Conservation (phyloP, 2,797 vertebrate species). For the Danio albolineatus region DNA sequence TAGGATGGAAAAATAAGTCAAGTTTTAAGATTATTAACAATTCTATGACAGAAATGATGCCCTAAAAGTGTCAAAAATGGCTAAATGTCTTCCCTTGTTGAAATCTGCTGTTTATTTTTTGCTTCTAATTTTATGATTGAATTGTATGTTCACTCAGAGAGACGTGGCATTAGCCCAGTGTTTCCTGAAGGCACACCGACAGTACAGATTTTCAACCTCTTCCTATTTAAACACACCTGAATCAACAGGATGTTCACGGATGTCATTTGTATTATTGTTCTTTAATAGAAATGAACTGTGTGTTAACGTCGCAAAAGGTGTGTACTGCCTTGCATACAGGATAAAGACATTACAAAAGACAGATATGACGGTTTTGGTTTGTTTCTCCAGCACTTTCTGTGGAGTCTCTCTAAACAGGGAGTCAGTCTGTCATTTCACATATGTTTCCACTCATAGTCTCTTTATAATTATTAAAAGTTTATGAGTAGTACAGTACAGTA, state of each 20-base stretch:
- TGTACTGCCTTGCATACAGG: conserved; percentile 31
- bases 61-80: neutral
- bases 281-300: neutral
- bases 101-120: neutral
- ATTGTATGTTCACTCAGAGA: neutral
- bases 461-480: neutral
- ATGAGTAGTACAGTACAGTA: neutral
- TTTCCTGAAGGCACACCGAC: no score
- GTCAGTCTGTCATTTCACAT: neutral
- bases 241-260: neutral
- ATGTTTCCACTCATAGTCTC: neutral
- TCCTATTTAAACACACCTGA: no score
- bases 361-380: neutral
- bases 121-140: neutral
- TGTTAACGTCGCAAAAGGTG: conserved; percentile 22
- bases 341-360: conserved; percentile 2
- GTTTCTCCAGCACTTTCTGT: neutral
- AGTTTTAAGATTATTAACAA: no score
- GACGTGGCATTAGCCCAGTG: neutral
- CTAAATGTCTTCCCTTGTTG: neutral
- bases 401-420: no score
- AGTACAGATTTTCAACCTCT: no score
- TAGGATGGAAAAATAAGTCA: no score
- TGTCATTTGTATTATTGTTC: conserved; percentile 27
- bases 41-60: no score